These are phyloP conservation scores for Pheosia gnoma DNA, from an alignment of 2,888 invertebrate genomes.

Conservation along the genomic window DNA sequence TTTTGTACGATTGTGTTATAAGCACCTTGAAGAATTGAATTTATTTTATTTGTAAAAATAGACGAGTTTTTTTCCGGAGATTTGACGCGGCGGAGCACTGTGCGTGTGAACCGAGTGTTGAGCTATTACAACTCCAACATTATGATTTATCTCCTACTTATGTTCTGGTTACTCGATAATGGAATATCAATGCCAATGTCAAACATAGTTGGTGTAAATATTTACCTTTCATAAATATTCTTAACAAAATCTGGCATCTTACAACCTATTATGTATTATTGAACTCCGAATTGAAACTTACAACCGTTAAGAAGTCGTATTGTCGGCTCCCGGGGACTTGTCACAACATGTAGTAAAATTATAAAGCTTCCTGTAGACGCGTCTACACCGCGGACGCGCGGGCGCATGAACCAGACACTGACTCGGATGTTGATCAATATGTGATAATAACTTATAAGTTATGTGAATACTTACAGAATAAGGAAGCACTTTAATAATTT, in stretches of 20 bases:
- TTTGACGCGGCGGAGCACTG: conserved; percentile 34
- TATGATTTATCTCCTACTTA: neutral
- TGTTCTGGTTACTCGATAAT: neutral
- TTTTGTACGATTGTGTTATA: conserved; percentile 43
- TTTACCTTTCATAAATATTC: neutral
- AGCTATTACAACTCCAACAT: conserved; percentile 1
- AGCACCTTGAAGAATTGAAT: conserved; percentile 41
- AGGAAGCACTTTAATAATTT: neutral
- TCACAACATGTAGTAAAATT: conserved; percentile 16
- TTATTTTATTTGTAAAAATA: conserved; percentile 33
- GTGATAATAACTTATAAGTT: conserved; percentile 10
- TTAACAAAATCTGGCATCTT: neutral
- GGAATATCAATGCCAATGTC: neutral
- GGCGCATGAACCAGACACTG: conserved; percentile 24
- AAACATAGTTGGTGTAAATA: neutral
- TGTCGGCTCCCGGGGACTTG: conserved; percentile 11
- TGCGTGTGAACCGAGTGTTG: conserved; percentile 27
- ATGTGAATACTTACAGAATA: neutral
- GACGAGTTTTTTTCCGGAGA: conserved; percentile 28
- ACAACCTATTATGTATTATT: neutral
- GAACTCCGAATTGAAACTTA: neutral
- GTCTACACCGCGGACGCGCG: conserved; percentile 1
- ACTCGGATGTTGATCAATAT: conserved; percentile 23
- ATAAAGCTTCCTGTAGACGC: conserved; percentile 28
- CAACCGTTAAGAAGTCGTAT: conserved; percentile 12